A percentile compares a stretch with the other conserved stretches of the same genome.
Evolutionary conservation across 2,888 invertebrate genomes (phyloP).

Genomic region (Pterostichus niger): DNA sequence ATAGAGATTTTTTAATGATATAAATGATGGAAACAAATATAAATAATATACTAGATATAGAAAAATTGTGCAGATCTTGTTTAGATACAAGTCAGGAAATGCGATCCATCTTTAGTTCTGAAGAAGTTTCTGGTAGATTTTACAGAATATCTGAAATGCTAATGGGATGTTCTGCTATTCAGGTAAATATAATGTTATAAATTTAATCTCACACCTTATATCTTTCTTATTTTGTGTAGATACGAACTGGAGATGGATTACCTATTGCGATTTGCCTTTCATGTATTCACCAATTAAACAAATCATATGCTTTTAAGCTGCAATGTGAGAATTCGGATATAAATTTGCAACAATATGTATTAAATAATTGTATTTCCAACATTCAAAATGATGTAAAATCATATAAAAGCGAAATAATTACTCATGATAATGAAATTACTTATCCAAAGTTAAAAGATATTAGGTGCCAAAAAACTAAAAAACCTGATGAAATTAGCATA

Average conservation of each 20-base stretch:
- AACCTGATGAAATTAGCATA: neutral
- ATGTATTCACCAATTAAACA: constrained; percentile 60
- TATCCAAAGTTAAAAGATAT: too few relatives aligned
- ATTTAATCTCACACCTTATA: neutral
- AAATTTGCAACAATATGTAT: constrained; percentile 43
- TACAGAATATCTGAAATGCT: constrained; percentile 56
- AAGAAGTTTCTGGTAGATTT: constrained; percentile 51
- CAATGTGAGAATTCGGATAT: constrained; percentile 63
- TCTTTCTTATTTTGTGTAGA: constrained; percentile 21
- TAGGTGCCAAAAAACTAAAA: neutral
- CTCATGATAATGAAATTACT: neutral
- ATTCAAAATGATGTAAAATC: constrained; percentile 6
- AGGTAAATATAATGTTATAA: constrained; percentile 19
- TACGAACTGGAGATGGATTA: constrained; percentile 57
- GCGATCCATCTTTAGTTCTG: constrained; percentile 55
- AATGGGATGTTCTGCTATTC: constrained; percentile 37
- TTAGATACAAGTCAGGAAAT: constrained; percentile 32
- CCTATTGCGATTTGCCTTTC: constrained; percentile 56
- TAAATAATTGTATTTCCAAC: constrained; percentile 13
- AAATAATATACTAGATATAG: neutral
- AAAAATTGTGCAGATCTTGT: constrained; percentile 55
- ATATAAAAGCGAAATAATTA: neutral
- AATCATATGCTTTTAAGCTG: constrained; percentile 57
- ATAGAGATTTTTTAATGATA: too few relatives aligned
- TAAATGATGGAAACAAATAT: constrained; percentile 20